These are phyloP conservation scores for Elaphurus davidianus DNA, from an alignment of 2,113 vertebrate genomes.

Conservation along the genomic window DNA sequence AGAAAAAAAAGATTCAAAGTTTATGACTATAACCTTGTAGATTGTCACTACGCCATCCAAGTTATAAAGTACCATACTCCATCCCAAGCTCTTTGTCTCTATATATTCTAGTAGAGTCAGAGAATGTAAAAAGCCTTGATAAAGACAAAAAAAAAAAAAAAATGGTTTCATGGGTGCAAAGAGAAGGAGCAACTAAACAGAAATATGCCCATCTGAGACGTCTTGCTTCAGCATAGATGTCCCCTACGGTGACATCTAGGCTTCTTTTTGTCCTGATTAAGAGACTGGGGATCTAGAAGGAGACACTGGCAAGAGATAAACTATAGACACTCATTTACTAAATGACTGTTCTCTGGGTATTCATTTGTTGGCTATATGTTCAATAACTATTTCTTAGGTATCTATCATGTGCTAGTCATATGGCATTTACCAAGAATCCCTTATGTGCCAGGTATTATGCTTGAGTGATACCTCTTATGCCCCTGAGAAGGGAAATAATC, in stretches of 20 bases:
- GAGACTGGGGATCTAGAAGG: neutral
- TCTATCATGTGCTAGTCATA: neutral
- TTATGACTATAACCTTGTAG: neutral
- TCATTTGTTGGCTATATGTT: neutral
- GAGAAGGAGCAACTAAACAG: neutral
- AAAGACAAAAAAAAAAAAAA: neutral
- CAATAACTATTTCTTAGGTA: neutral
- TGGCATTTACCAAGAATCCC: neutral
- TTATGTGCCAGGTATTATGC: neutral
- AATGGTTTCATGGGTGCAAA: rapidly evolving
- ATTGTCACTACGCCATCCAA: neutral
- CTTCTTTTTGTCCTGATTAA: neutral
- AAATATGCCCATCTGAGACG: neutral
- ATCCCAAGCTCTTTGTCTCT: neutral
- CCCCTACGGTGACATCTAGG: neutral
- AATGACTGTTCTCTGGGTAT: neutral
- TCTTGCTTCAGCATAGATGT: neutral
- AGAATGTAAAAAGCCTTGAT: neutral
- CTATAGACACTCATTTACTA: neutral
- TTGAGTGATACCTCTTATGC: neutral
- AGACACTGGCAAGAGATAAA: neutral
- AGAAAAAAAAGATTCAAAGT: neutral
- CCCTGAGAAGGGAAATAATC: neutral
- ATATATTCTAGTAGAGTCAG: neutral
- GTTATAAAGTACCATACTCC: neutral